These are phyloP conservation scores for Rattus rattus DNA, from an alignment of 2,113 vertebrate species.

Conservation along the genomic window DNA sequence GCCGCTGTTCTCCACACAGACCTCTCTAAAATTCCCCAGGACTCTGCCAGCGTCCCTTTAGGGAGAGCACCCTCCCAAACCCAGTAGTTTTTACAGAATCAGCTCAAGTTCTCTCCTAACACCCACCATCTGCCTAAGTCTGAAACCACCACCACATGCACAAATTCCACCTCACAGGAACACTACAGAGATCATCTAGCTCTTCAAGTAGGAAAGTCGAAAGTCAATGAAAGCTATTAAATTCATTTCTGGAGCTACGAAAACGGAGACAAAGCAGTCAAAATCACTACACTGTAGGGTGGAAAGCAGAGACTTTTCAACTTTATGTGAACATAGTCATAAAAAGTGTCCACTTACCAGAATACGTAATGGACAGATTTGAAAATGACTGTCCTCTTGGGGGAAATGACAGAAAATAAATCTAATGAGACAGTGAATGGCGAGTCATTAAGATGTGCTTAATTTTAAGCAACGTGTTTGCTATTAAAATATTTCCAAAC, in stretches of 20 bases:
- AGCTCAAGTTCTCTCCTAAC: neutral
- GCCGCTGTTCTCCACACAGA: neutral
- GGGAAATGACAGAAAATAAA: neutral
- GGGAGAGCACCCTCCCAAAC: neutral
- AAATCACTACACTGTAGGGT: neutral
- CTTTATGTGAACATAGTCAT: neutral
- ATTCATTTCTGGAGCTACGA: neutral
- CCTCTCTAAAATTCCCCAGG: neutral
- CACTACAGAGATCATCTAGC: neutral
- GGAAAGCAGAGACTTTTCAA: neutral
- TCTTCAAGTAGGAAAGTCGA: neutral
- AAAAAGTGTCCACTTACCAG: neutral
- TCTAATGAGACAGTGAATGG: neutral
- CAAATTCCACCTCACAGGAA: neutral
- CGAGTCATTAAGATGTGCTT: neutral
- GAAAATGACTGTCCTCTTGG: neutral
- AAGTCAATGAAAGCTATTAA: neutral
- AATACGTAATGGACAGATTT: neutral
- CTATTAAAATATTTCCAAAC: neutral
- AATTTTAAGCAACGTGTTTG: constrained; percentile 24
- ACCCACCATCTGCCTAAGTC: neutral
- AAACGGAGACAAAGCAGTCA: neutral
- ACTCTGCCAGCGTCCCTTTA: neutral
- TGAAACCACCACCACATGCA: neutral
- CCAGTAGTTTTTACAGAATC: neutral